Evolutionary conservation across 2,113 vertebrate genomes (phyloP).

Genomic region (Anhinga rufa): DNA sequence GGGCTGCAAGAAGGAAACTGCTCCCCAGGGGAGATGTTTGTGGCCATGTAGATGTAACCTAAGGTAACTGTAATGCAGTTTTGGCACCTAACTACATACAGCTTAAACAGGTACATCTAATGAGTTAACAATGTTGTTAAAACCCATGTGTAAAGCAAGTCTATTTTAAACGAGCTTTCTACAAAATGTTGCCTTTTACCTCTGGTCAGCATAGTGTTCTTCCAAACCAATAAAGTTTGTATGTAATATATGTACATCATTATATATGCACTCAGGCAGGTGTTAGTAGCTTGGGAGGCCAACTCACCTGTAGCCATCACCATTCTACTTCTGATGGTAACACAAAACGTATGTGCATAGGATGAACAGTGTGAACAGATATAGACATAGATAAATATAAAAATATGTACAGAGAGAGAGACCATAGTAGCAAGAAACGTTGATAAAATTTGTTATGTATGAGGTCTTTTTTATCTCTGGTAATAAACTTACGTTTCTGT

Average conservation of each 20-base stretch:
- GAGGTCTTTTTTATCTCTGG: background rate
- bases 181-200: background rate
- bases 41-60: background rate
- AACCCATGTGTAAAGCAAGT: background rate
- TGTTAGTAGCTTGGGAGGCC: background rate
- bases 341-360: background rate
- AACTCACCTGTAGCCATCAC: background rate
- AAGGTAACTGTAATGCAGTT: background rate
- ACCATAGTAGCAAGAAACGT: background rate
- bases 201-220: background rate
- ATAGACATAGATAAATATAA: background rate
- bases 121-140: background rate
- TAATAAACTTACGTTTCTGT: background rate
- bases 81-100: background rate
- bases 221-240: background rate
- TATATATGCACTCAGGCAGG: background rate
- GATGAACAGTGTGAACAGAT: background rate
- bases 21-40: background rate
- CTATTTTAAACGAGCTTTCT: background rate
- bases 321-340: background rate
- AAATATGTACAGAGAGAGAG: background rate
- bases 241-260: background rate
- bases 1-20: background rate
- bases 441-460: background rate
- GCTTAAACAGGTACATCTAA: background rate